Evolutionary conservation across 2,113 vertebrate genomes (phyloP).

Genomic region (Phyllostomus hastatus): DNA sequence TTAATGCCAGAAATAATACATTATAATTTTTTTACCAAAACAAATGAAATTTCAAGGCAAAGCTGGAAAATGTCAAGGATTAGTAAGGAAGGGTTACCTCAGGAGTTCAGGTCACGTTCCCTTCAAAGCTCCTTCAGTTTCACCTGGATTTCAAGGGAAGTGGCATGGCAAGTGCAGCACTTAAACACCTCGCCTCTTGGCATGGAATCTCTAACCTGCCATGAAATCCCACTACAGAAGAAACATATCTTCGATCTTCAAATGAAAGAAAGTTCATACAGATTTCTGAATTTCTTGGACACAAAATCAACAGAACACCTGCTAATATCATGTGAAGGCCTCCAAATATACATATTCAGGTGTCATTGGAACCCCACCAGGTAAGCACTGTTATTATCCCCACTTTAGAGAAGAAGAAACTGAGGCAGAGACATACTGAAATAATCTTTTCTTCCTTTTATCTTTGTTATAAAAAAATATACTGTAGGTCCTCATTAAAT

Average conservation of each 20-base stretch:
- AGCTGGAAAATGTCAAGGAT: slow-evolving; percentile 70
- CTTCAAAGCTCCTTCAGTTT: slow-evolving; percentile 18
- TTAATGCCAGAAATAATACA: slow-evolving; percentile 20
- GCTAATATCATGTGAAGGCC: not conserved
- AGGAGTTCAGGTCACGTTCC: slow-evolving; percentile 22
- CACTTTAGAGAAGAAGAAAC: not conserved
- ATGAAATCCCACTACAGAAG: slow-evolving; percentile 17
- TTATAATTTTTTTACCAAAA: slow-evolving; percentile 26
- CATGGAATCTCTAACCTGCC: not conserved
- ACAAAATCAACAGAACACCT: not conserved
- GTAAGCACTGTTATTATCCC: not conserved
- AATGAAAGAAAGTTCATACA: not conserved
- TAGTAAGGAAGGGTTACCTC: slow-evolving; percentile 63
- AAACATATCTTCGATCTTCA: slow-evolving; percentile 4
- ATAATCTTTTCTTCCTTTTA: not conserved
- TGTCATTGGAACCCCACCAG: not conserved
- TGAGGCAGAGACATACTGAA: not conserved
- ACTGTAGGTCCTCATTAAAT: not conserved
- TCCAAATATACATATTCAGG: not conserved
- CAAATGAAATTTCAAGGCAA: slow-evolving; percentile 68
- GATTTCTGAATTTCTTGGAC: not conserved
- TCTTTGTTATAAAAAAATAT: not conserved
- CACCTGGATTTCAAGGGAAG: not conserved
- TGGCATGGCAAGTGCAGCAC: not conserved
- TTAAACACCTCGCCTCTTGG: not conserved